Evolutionary conservation across 2,888 invertebrate species (phyloP).

Genomic region (Xylota segnis): DNA sequence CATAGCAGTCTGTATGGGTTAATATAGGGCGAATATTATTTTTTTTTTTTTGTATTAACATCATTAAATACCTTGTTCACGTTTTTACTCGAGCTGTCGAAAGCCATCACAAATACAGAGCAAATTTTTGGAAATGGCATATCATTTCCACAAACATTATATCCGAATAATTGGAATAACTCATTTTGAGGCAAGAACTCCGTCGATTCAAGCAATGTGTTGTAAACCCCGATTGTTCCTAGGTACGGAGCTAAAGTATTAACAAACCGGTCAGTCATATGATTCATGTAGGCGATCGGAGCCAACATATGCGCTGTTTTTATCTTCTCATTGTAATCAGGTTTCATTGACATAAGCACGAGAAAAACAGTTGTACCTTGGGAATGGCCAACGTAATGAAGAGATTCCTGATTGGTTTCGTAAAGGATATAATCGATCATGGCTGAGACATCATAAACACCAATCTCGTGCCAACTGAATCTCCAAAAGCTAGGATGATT

Average conservation of each 20-base stretch:
- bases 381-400: constrained; percentile 82
- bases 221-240: constrained; percentile 78
- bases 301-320: constrained; percentile 81
- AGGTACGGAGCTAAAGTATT: constrained; percentile 82
- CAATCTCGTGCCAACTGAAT: constrained; percentile 95
- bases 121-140: constrained; percentile 84
- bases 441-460: constrained; percentile 85
- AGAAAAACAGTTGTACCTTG: constrained; percentile 80
- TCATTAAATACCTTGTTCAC: constrained; percentile 75
- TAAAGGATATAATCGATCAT: constrained; percentile 81
- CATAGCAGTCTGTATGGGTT: constrained; percentile 77
- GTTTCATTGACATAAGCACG: constrained; percentile 79
- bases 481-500: constrained; percentile 81
- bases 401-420: constrained; percentile 77
- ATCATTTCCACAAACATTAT: constrained; percentile 83
- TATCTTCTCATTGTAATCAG: constrained; percentile 81
- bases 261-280: constrained; percentile 84
- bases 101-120: constrained; percentile 86
- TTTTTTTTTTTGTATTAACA: neutral
- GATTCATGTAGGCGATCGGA: constrained; percentile 84
- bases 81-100: constrained; percentile 81
- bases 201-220: constrained; percentile 79
- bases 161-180: constrained; percentile 85
- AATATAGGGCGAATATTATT: constrained; percentile 28
- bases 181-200: constrained; percentile 87